Evolutionary conservation across 1,140 invertebrate genomes (phyloP).

Genomic region (Bactericera cockerelli): DNA sequence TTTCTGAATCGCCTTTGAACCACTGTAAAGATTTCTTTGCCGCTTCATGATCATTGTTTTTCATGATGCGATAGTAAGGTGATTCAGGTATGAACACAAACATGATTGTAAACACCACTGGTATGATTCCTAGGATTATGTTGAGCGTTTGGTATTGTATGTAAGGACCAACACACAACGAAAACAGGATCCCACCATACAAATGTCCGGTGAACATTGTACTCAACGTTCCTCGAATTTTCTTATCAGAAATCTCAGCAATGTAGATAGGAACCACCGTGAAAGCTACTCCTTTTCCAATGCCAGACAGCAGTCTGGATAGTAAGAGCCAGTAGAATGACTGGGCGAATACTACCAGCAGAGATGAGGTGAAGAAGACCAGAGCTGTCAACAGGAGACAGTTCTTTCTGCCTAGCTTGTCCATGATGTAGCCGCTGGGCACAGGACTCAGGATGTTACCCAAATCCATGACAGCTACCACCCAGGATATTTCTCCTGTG

Average conservation of each 20-base stretch:
- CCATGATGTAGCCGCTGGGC: conserved; percentile 38
- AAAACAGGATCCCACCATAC: conserved; percentile 43
- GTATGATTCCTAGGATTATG: conserved; percentile 41
- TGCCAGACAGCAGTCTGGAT: conserved; percentile 32
- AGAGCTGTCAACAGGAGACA: conserved; percentile 43
- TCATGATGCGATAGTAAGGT: conserved; percentile 50
- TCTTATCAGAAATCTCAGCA: conserved; percentile 49
- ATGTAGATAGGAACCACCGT: conserved; percentile 69
- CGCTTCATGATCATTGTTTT: conserved; percentile 38
- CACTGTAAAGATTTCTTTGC: conserved; percentile 39
- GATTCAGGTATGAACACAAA: conserved; percentile 67
- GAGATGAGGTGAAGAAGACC: conserved; percentile 28
- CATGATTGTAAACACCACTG: conserved; percentile 43
- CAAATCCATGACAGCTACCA: conserved; percentile 21
- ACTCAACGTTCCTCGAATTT: conserved; percentile 33
- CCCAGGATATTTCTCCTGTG: conserved; percentile 16
- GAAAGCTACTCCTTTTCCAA: conserved; percentile 55
- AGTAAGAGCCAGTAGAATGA: conserved; percentile 9
- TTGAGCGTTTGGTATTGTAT: conserved; percentile 49
- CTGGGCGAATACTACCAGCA: conserved; percentile 34
- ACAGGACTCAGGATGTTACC: conserved; percentile 21
- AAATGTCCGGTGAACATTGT: conserved; percentile 67
- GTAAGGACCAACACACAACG: conserved; percentile 44
- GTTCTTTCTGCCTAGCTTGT: conserved; percentile 55
- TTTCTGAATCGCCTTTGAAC: conserved; percentile 16